Evolutionary conservation across 2,113 vertebrate species (phyloP).

Genomic region (Dasypus novemcinctus): DNA sequence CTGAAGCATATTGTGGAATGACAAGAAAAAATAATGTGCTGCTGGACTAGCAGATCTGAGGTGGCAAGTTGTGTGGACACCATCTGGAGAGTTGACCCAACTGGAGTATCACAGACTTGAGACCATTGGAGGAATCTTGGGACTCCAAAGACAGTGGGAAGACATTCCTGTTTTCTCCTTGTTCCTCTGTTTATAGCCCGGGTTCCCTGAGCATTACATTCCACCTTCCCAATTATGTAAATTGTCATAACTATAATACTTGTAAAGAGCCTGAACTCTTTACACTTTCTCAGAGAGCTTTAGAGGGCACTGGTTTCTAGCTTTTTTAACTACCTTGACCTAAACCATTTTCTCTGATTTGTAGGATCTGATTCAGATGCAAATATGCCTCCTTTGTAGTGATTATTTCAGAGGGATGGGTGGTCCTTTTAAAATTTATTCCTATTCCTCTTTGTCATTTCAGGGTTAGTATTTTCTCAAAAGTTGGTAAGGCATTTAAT

Average conservation of each 20-base stretch:
- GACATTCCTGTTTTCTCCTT: background rate
- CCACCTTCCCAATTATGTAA: background rate
- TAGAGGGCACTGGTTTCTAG: slow-evolving; percentile 17
- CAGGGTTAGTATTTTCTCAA: background rate
- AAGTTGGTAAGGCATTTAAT: background rate
- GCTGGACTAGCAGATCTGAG: background rate
- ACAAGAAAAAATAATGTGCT: background rate
- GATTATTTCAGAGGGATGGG: background rate
- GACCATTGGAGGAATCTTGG: background rate
- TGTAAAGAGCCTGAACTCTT: background rate
- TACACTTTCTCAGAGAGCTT: background rate
- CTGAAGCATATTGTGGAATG: background rate
- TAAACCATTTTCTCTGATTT: too few species aligned
- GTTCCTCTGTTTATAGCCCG: background rate
- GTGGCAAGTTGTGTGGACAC: background rate
- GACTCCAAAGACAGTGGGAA: background rate
- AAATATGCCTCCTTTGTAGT: background rate
- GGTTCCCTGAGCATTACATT: background rate
- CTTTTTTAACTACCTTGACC: background rate
- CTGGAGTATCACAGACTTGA: background rate
- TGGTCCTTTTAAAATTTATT: background rate
- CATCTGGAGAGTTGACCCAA: background rate
- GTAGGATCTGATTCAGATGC: background rate
- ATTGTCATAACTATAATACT: background rate
- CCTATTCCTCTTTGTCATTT: background rate